Conservation (phyloP, 2,888 invertebrate species). For the Pammene fasciana region DNA sequence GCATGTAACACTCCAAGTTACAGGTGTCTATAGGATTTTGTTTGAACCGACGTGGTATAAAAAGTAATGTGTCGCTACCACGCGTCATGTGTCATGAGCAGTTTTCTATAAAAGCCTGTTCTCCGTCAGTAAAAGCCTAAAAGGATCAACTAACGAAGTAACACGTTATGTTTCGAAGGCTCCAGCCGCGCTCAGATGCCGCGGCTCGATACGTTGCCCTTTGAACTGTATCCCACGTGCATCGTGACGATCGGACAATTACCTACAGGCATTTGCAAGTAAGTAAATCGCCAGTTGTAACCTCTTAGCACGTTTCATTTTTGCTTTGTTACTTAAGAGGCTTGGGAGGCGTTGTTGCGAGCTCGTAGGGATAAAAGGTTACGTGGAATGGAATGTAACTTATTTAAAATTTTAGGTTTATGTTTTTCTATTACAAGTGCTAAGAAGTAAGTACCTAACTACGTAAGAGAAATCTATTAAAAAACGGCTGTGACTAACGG, state of each 20-base stretch:
- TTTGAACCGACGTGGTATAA: no score
- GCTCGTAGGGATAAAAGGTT: constrained; percentile 5
- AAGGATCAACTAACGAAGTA: constrained; percentile 29
- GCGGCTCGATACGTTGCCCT: constrained; percentile 64
- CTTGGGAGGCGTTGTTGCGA: constrained; percentile 14
- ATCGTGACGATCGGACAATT: constrained; percentile 67
- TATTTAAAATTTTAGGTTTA: no score
- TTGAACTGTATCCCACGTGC: constrained; percentile 67
- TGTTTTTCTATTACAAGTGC: no score
- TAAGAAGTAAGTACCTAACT: no score
- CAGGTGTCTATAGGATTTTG: no score
- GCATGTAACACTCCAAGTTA: no score
- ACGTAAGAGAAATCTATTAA: no score
- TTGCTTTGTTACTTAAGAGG: constrained; percentile 39
- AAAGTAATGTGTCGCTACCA: no score
- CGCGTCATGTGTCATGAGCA: no score
- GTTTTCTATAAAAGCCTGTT: no score
- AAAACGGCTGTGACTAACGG: no score
- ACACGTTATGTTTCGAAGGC: constrained; percentile 49
- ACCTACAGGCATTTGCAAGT: constrained; percentile 56
- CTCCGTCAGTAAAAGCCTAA: no score
- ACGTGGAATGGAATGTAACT: background rate
- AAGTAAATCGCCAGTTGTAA: constrained; percentile 54
- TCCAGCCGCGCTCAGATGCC: constrained; percentile 56
- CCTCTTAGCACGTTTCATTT: constrained; percentile 46